A percentile compares a stretch with the other conserved stretches of the same genome.
These are phyloP conservation scores for Nycticebus coucang DNA, from an alignment of 2,113 vertebrate genomes.

Conservation along the genomic window DNA sequence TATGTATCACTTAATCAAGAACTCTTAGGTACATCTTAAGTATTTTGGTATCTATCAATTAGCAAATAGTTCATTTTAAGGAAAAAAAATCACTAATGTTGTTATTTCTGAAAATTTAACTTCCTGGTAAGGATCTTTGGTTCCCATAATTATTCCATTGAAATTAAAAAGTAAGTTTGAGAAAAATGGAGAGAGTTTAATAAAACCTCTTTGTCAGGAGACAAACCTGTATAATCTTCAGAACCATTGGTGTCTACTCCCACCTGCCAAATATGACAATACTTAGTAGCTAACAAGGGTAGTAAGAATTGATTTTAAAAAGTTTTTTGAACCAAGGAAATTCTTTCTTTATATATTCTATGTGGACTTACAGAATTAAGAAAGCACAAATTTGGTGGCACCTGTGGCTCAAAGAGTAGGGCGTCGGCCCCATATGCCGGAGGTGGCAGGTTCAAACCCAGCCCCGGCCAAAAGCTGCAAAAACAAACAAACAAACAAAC, in stretches of 20 bases:
- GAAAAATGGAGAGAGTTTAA: fast-evolving
- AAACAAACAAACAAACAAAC: too few species aligned
- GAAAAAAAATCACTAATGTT: not conserved
- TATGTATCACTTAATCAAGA: not conserved
- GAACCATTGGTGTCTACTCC: too few species aligned
- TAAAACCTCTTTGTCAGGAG: not conserved
- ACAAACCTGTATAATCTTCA: not conserved
- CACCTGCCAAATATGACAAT: not conserved
- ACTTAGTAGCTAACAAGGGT: not conserved
- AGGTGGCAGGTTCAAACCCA: too few species aligned
- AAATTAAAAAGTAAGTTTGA: not conserved
- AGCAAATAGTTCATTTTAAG: not conserved
- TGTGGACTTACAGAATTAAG: not conserved
- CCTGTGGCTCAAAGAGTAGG: too few species aligned
- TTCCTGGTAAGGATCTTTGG: not conserved
- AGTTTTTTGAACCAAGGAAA: not conserved
- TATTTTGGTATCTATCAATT: not conserved
- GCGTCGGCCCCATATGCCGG: too few species aligned
- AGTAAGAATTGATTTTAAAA: not conserved
- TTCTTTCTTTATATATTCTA: not conserved
- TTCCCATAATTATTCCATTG: not conserved
- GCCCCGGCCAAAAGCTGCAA: too few species aligned
- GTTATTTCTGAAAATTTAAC: not conserved
- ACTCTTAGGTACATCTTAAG: not conserved
- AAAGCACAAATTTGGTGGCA: not conserved